These are phyloP conservation scores for Microchrysa polita DNA, from an alignment of 2,888 invertebrate genomes.

Conservation along the genomic window DNA sequence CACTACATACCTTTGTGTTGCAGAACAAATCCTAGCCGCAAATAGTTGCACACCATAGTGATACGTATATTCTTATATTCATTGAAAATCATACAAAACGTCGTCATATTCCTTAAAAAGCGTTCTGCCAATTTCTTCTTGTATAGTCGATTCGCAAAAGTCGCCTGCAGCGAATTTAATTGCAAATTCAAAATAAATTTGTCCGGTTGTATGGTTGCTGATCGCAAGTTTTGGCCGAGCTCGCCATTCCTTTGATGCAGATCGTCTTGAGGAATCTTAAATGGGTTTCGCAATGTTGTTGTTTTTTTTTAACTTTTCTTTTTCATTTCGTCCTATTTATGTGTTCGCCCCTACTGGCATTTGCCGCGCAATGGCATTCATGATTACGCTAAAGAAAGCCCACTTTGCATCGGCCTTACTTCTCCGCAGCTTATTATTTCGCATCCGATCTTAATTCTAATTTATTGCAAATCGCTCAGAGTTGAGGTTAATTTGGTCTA, in stretches of 20 bases:
- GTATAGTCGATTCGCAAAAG: conserved; percentile 52
- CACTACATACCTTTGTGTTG: conserved; percentile 8
- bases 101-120: conserved; percentile 37
- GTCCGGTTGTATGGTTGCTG: conserved; percentile 53
- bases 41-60: conserved; percentile 35
- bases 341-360: conserved; percentile 2
- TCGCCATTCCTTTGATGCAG: conserved; percentile 48
- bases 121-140: conserved; percentile 33
- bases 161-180: conserved; percentile 61
- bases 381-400: conserved; percentile 32
- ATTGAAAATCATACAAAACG: conserved; percentile 6
- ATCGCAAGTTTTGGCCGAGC: conserved; percentile 12
- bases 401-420: conserved; percentile 38
- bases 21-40: conserved; percentile 12
- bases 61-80: conserved; percentile 37
- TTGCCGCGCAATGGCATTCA: conserved; percentile 5
- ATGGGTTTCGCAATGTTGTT: conserved; percentile 45
- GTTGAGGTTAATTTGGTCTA: conserved; percentile 52
- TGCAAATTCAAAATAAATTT: conserved; percentile 60
- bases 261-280: conserved; percentile 46
- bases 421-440: conserved; percentile 46
- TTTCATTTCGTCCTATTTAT: conserved; percentile 24
- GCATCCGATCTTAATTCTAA: conserved; percentile 51
- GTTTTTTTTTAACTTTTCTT: conserved; percentile 15
- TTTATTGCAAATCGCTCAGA: conserved; percentile 54